Evolutionary conservation across 2,113 vertebrate genomes (phyloP).

Genomic region (Cynopterus brachyotis): DNA sequence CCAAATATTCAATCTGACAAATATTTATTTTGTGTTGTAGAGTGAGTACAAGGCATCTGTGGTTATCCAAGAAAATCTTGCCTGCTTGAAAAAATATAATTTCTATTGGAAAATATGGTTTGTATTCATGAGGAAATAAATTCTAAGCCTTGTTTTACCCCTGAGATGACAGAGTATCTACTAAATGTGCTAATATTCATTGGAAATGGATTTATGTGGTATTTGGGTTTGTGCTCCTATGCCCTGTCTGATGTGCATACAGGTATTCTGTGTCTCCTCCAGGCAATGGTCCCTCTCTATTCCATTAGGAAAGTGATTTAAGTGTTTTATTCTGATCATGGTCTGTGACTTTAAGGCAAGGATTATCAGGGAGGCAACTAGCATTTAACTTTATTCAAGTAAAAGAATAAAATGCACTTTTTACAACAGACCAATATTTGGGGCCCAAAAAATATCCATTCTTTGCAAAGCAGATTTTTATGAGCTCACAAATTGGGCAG

Average conservation of each 20-base stretch:
- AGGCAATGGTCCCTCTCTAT: background rate
- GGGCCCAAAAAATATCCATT: background rate
- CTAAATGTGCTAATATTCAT: slow-evolving; percentile 17
- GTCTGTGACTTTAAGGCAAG: slow-evolving; percentile 35
- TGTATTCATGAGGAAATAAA: slow-evolving; percentile 19
- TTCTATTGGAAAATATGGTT: slow-evolving; percentile 58
- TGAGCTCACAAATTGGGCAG: background rate
- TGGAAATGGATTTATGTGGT: slow-evolving; percentile 38
- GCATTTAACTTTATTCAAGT: background rate
- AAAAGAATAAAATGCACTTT: background rate
- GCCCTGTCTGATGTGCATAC: background rate
- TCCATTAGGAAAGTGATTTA: slow-evolving; percentile 40
- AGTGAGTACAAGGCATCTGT: background rate
- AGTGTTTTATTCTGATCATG: background rate
- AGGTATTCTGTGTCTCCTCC: background rate
- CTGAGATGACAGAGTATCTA: slow-evolving; percentile 19
- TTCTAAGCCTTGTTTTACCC: slow-evolving; percentile 37
- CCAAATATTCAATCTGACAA: slow-evolving; percentile 20
- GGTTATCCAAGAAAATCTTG: slow-evolving; percentile 1
- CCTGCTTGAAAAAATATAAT: slow-evolving; percentile 44
- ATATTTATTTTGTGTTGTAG: slow-evolving; percentile 14
- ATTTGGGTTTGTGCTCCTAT: slow-evolving; percentile 34
- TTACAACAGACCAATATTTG: background rate
- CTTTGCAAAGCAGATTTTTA: background rate
- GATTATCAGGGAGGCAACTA: slow-evolving; percentile 24